Evolutionary conservation across 2,888 invertebrate species (phyloP).

Genomic region (Odontocerum albicorne): DNA sequence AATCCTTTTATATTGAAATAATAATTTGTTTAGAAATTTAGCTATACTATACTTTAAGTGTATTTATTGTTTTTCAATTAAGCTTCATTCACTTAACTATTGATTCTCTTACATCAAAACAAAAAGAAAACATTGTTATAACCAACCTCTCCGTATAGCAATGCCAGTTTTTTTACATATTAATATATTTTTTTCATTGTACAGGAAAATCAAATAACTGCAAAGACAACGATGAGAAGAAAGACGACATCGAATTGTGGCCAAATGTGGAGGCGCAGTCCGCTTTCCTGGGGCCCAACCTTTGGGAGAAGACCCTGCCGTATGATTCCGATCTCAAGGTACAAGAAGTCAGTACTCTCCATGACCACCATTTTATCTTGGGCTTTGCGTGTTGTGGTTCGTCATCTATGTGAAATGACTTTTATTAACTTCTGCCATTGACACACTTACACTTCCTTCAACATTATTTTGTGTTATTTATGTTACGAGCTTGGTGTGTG

Average conservation of each 20-base stretch:
- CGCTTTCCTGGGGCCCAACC: constrained; percentile 92
- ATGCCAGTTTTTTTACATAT: too few species aligned
- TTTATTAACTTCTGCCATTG: constrained; percentile 19
- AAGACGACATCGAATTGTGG: constrained; percentile 86
- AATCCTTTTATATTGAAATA: too few species aligned
- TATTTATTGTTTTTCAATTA: too few species aligned
- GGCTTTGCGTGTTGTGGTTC: constrained; percentile 42
- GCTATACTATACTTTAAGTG: too few species aligned
- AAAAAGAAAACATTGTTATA: too few species aligned
- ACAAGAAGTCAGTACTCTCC: constrained; percentile 65
- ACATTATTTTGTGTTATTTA: too few species aligned
- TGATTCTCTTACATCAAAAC: too few species aligned
- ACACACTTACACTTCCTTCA: constrained; percentile 16
- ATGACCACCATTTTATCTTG: constrained; percentile 50
- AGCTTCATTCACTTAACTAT: too few species aligned
- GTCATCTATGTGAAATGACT: not conserved
- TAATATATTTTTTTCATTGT: constrained; percentile 42
- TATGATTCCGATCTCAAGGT: constrained; percentile 96
- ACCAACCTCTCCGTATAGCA: not conserved
- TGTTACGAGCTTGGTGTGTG: constrained; percentile 8
- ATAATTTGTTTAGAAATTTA: too few species aligned
- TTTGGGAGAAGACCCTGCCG: constrained; percentile 93
- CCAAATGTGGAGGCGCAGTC: constrained; percentile 86
- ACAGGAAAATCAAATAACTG: constrained; percentile 64
- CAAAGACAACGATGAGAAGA: constrained; percentile 70